Evolutionary conservation across 2,797 vertebrate genomes (phyloP), one percentile per base, ranked within the genome.

Genomic region (Hapalemur alaotrensis): DNA sequence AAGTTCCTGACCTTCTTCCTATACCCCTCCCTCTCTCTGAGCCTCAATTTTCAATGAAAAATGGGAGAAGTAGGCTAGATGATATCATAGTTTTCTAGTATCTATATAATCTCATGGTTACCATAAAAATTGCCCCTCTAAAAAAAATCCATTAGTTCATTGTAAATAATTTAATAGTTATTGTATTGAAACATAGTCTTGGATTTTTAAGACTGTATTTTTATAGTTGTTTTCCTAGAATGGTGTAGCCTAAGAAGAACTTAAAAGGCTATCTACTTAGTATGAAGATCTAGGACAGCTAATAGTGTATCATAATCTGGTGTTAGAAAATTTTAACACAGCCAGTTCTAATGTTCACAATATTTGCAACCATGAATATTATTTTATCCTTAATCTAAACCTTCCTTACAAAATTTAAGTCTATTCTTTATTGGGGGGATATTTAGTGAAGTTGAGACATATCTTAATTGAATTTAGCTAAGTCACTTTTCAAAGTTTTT

Each of bases 181-280:
- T 90, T 88, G 87, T 48, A 73, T 50, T 93, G 82, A 75, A 93
- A 63, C 23, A 43, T 41, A 83, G 38, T 43, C 10, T 93, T 95
- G 14, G 10, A 65, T 83, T 85, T 84, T 75, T 20, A 79, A 28
- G 30, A 67, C 41, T 65, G 5, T 81, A 13, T 65, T 94, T 93
- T 67, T 82, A 50, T 35, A 84, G 13, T 52, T 84, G 65, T 63
- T 72, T 88, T 69, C 11, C 65, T 48, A 73, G 41, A 93, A 65
- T 28, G 10, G 0, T 48, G 70, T 15, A 43, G 2, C 6, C 84
- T 84, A 81, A 35, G 79, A 93, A 91, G 32, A 80, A 67, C 0
- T n/a, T 41, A 54, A 43, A 75, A 91, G 13, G 3, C 3, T 38
- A 12, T 43, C 48, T 59, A 63, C 22, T 46, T 92, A 72, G 81